Percentiles rank a stretch among this genome's conserved stretches.
phyloP scores from a whole-genome alignment of 2,888 invertebrate species.

The Scaptomyza polygonia region DNA sequence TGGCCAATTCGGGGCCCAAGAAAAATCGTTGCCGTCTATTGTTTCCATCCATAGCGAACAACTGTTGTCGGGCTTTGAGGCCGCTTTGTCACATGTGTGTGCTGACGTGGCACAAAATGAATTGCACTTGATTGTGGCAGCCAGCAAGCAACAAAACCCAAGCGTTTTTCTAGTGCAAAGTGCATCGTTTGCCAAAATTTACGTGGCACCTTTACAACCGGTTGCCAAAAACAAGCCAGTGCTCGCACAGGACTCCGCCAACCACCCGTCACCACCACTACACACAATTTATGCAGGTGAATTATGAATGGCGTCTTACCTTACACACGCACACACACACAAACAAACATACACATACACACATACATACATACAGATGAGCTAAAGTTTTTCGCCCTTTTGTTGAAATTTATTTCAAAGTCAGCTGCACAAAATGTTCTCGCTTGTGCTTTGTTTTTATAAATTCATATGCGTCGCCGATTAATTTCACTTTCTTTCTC shows the following conservation, averaged over 20 bases:
- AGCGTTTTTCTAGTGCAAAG: conserved; percentile 69
- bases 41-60: conserved; percentile 35
- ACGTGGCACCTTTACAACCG: conserved; percentile 69
- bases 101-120: conserved; percentile 73
- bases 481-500: conserved; percentile 68
- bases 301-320: conserved; percentile 72
- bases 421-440: conserved; percentile 72
- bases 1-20: conserved; percentile 39
- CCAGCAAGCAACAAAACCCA: conserved; percentile 37
- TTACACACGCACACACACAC: background rate
- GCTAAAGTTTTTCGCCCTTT: conserved; percentile 36
- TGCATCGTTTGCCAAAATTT: conserved; percentile 76
- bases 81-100: conserved; percentile 54
- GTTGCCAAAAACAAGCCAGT: conserved; percentile 68
- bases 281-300: conserved; percentile 67
- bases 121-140: conserved; percentile 77
- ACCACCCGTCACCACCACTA: conserved; percentile 11
- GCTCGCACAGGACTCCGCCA: conserved; percentile 13
- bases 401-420: conserved; percentile 69
- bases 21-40: conserved; percentile 57
- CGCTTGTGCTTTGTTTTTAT: conserved; percentile 57
- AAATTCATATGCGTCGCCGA: conserved; percentile 74
- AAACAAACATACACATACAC: conserved; percentile 17
- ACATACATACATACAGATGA: conserved; percentile 3
- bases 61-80: conserved; percentile 30